Conservation (phyloP, 2,113 vertebrate species). For the Atractosteus spatula region DNA sequence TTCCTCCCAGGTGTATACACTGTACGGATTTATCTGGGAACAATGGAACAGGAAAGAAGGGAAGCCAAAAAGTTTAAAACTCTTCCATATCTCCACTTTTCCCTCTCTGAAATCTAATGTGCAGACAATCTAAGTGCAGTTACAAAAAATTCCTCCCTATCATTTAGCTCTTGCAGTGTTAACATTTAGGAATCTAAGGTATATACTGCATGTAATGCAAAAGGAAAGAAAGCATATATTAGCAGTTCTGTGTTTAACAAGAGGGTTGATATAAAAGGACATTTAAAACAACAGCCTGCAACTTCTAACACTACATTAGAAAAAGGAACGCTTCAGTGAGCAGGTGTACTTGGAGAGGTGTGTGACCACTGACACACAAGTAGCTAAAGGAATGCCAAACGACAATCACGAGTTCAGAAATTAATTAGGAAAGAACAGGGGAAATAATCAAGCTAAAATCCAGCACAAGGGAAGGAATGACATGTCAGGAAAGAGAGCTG, state of each 20-base stretch:
- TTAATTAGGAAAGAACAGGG: too few relatives aligned
- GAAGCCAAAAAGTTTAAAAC: background rate
- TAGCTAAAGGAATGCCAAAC: too few relatives aligned
- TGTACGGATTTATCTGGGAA: background rate
- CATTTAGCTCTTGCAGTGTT: too few relatives aligned
- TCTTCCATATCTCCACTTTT: background rate
- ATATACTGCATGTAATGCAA: too few relatives aligned
- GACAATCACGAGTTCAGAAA: too few relatives aligned
- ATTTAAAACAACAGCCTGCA: slow-evolving; percentile 47
- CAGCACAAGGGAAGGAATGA: too few relatives aligned
- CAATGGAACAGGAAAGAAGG: background rate
- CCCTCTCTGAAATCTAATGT: background rate
- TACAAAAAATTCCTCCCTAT: background rate
- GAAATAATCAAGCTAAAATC: too few relatives aligned
- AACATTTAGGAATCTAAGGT: too few relatives aligned
- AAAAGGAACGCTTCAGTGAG: slow-evolving; percentile 36
- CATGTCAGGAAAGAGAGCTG: too few relatives aligned
- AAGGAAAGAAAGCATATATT: too few relatives aligned
- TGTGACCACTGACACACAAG: background rate
- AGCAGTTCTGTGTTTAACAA: too few relatives aligned
- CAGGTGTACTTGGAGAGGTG: slow-evolving; percentile 33
- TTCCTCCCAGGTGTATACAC: background rate
- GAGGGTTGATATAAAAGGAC: too few relatives aligned
- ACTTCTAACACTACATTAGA: slow-evolving; percentile 39
- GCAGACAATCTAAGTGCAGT: background rate